Evolutionary conservation across 2,113 vertebrate genomes (phyloP).

Genomic region (Theristicus caerulescens): DNA sequence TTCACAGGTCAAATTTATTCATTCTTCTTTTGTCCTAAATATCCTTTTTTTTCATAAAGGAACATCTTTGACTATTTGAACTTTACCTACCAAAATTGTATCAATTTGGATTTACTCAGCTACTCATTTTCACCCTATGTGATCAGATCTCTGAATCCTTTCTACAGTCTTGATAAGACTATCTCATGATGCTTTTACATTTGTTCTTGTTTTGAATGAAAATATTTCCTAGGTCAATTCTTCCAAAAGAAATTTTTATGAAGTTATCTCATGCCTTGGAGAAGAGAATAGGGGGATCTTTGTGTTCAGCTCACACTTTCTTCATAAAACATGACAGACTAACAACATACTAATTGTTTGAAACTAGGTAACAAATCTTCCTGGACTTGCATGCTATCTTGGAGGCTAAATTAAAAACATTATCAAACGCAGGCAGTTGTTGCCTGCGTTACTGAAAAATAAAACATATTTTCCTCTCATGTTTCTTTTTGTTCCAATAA

Average conservation of each 20-base stretch:
- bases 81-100: not conserved
- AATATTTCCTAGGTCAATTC: not conserved
- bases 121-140: not conserved
- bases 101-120: not conserved
- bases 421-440: not conserved
- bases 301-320: not conserved
- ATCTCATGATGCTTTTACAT: not conserved
- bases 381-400: not conserved
- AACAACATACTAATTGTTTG: slow-evolving; percentile 5
- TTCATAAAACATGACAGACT: not conserved
- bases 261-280: not conserved
- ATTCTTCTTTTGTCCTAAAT: not conserved
- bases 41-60: not conserved
- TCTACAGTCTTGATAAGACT: not conserved
- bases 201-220: not conserved
- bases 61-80: not conserved
- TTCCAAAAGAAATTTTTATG: not conserved
- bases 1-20: not conserved
- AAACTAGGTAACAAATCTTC: not conserved
- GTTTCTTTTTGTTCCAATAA: not conserved
- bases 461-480: not conserved
- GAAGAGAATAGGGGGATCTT: not conserved
- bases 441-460: slow-evolving; percentile 11
- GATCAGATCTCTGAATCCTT: not conserved
- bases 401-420: not conserved